Evolutionary conservation across 2,888 invertebrate species (phyloP).

Genomic region (Malacosoma neustria): DNA sequence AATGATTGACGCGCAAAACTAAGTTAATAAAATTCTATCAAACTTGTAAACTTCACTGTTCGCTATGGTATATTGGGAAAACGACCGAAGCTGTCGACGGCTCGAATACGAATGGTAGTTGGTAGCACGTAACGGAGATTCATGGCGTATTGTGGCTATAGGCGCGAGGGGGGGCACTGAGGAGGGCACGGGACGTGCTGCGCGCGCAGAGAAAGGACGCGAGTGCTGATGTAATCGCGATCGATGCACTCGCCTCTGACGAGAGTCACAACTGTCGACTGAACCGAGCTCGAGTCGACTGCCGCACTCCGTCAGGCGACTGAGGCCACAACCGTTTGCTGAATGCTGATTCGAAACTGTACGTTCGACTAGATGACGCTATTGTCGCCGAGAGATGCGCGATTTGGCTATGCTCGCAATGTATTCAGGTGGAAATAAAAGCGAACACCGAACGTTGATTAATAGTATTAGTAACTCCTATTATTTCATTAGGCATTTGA

Average conservation of each 20-base stretch:
- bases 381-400: background rate
- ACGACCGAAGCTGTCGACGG: constrained; percentile 45
- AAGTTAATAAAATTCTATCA: constrained; percentile 33
- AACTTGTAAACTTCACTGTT: constrained; percentile 44
- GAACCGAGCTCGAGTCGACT: background rate
- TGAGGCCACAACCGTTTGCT: too few species aligned
- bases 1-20: constrained; percentile 20
- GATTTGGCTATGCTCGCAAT: background rate
- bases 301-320: constrained; percentile 19
- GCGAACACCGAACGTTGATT: background rate
- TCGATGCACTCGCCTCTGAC: constrained; percentile 58
- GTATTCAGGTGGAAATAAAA: background rate
- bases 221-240: constrained; percentile 71
- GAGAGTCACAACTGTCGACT: constrained; percentile 2
- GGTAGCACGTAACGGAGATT: constrained; percentile 47
- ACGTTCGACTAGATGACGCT: background rate
- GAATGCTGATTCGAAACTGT: too few species aligned
- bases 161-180: constrained; percentile 37
- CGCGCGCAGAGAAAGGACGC: constrained; percentile 72
- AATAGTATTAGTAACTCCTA: background rate
- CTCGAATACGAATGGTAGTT: constrained; percentile 65
- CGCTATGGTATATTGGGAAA: constrained; percentile 23
- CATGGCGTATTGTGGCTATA: constrained; percentile 39
- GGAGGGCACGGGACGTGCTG: constrained; percentile 38
- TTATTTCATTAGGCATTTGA: background rate